Evolutionary conservation across 2,888 invertebrate species (phyloP).

Genomic region (Syrphus vitripennis): DNA sequence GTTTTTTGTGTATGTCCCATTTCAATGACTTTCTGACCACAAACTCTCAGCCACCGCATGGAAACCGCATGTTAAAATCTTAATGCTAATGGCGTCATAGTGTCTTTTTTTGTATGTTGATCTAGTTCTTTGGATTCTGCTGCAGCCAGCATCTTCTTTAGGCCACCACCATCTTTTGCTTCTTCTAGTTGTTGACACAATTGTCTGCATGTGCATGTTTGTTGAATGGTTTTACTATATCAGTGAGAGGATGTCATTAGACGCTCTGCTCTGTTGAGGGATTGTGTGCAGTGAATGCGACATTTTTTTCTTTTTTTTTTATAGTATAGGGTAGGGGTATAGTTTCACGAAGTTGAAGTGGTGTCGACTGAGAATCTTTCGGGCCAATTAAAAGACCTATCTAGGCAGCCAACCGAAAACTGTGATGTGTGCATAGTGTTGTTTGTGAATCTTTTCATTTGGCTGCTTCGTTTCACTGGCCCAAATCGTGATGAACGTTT

Average conservation of each 20-base stretch:
- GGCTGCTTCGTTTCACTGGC: slow-evolving; percentile 64
- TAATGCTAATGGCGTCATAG: slow-evolving; percentile 45
- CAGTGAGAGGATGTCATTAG: slow-evolving; percentile 47
- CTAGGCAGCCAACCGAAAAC: slow-evolving; percentile 56
- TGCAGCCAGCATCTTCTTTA: slow-evolving; percentile 38
- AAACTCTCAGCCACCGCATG: slow-evolving; percentile 11
- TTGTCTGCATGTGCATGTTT: slow-evolving; percentile 43
- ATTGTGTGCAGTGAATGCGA: slow-evolving; percentile 46
- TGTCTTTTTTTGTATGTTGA: slow-evolving; percentile 1
- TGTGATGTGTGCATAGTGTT: slow-evolving; percentile 2
- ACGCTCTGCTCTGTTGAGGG: slow-evolving; percentile 19
- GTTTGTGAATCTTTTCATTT: slow-evolving; percentile 50
- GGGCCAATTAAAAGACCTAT: slow-evolving; percentile 62
- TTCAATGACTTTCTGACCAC: slow-evolving; percentile 50
- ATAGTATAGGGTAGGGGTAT: slow-evolving; percentile 32
- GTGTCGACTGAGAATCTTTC: slow-evolving; percentile 35
- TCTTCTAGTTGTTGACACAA: slow-evolving; percentile 37
- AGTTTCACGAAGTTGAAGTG: slow-evolving; percentile 28
- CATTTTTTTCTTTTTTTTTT: neutral
- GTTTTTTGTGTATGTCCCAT: slow-evolving; percentile 9
- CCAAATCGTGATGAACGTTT: slow-evolving; percentile 30
- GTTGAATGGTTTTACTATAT: neutral
- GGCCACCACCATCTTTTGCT: neutral
- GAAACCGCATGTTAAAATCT: slow-evolving; percentile 23
- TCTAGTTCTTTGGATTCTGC: slow-evolving; percentile 44